phyloP scores from a whole-genome alignment of 2,888 invertebrate genomes.

The Bimastos eiseni region DNA sequence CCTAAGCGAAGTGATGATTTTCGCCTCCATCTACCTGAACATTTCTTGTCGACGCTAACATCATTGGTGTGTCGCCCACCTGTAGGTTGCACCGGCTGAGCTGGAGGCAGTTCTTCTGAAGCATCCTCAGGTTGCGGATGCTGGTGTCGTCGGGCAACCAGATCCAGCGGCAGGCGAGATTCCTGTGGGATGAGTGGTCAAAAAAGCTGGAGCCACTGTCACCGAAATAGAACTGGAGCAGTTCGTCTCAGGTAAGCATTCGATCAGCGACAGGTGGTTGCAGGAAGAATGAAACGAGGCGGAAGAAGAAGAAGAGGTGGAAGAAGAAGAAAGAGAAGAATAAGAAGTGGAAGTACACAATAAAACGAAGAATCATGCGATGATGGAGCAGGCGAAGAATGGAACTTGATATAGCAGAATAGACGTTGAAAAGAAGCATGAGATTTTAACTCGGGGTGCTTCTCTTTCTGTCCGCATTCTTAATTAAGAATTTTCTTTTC shows the following conservation, averaged over 20 bases:
- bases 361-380: background rate
- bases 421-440: too few species aligned
- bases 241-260: constrained; percentile 26
- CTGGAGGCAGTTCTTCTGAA: constrained; percentile 31
- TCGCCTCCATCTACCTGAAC: background rate
- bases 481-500: too few species aligned
- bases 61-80: background rate
- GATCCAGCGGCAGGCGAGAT: constrained; percentile 31
- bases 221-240: constrained; percentile 27
- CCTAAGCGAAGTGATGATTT: background rate
- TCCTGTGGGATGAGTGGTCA: constrained; percentile 34
- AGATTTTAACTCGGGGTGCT: too few species aligned
- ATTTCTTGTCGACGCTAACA: too few species aligned
- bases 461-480: too few species aligned
- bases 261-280: background rate
- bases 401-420: too few species aligned
- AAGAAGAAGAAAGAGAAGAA: background rate
- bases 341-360: too few species aligned
- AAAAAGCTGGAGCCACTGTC: background rate
- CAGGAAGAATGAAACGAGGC: too few species aligned
- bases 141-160: constrained; percentile 29
- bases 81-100: constrained; percentile 36
- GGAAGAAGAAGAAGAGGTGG: background rate
- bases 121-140: too few species aligned
- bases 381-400: background rate